Evolutionary conservation across 2,113 vertebrate genomes (phyloP), one percentile per base, ranked within the genome.

Genomic region (Phyllostomus discolor): DNA sequence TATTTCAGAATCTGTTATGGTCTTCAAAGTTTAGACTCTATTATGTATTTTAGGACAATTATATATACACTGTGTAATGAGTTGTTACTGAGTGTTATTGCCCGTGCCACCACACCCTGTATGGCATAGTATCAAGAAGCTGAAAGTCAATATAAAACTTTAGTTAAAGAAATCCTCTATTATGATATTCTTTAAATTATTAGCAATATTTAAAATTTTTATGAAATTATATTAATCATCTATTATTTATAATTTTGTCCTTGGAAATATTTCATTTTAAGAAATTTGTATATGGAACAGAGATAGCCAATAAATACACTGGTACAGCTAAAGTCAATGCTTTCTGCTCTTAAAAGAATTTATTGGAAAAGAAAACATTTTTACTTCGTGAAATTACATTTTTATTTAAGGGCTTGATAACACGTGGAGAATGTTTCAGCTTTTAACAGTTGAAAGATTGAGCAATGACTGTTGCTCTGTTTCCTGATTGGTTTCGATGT

Each of bases 221-320:
- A 88, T 94, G 79, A 86, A 88, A 78, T 66, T n/a, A 26, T 20
- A 67, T 38, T 62, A 59, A 48, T 88, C 9, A 31, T 59, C n/a
- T 62, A 28, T 81, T 85, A 20, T 20, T 87, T 80, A 46, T 7
- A 69, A 17, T 83, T 73, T 84, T 86, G 5, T 82, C 28, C 91
- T 76, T 35, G 4, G 81, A 96, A 73, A 76, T 92, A 83, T 1
- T 97, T 4, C n/a, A 83, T 20, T 33, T 64, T 90, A 91, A 80
- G 72, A 70, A 67, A 50, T 95, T 90, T 78, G 9, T 73, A 41
- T 87, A 28, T 94, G 66, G 70, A 93, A 91, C 43, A 92, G n/a
- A 94, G 15, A 26, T 95, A 92, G 94, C 31, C 91, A 94, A 91
- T 81, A 94, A 73, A 88, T 97, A 91, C 67, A 26, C 22, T 11